Evolutionary conservation across 2,797 vertebrate species (phyloP).

Genomic region (Helarctos malayanus): DNA sequence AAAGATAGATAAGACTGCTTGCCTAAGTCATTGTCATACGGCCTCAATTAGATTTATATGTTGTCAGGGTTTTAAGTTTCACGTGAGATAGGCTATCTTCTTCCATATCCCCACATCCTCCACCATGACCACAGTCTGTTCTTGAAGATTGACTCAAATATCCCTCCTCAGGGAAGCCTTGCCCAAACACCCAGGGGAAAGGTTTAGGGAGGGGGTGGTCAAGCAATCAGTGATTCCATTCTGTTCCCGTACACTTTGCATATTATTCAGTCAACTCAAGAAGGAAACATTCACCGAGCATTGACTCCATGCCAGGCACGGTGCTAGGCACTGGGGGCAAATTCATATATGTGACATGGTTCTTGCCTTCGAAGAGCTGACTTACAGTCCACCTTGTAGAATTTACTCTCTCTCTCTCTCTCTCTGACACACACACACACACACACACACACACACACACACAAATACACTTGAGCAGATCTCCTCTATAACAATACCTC

Average conservation of each 20-base stretch:
- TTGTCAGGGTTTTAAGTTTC: not conserved
- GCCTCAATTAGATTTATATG: not conserved
- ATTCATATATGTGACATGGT: not conserved
- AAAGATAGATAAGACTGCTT: not conserved
- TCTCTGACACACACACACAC: not conserved
- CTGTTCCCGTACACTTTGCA: not conserved
- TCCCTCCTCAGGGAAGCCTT: not conserved
- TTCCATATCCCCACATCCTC: not conserved
- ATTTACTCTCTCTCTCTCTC: not conserved
- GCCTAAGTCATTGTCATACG: not conserved
- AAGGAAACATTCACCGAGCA: not conserved
- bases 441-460: not conserved
- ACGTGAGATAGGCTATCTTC: not conserved
- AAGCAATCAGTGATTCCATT: not conserved
- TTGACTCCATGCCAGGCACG: not conserved
- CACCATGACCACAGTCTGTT: not conserved
- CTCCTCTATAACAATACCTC: constrained; percentile 55
- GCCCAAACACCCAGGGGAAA: not conserved
- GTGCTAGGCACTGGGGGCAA: not conserved
- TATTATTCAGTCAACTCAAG: not conserved
- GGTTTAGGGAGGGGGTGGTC: too few species aligned
- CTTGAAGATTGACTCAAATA: not conserved
- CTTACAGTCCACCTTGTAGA: not conserved
- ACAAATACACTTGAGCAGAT: not conserved
- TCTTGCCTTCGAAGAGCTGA: not conserved